These are phyloP conservation scores for Drymodes brunneopygia DNA, from an alignment of 2,113 vertebrate genomes.

Conservation along the genomic window DNA sequence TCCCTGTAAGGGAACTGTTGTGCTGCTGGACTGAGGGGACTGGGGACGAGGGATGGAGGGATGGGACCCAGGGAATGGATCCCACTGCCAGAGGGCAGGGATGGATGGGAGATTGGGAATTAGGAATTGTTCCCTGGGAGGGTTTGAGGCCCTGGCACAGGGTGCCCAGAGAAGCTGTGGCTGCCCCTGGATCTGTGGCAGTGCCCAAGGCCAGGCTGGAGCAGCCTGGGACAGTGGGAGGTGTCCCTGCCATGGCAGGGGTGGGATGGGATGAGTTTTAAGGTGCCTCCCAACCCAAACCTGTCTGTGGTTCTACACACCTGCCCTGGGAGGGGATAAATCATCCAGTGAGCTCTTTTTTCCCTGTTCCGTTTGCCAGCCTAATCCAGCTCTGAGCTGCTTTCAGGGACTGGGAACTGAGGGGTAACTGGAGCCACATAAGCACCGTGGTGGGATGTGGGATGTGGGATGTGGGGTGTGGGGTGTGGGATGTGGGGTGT, in stretches of 20 bases:
- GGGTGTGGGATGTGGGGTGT: no score
- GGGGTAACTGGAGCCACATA: fast-evolving
- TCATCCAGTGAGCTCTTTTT: fast-evolving
- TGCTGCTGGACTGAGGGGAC: background rate
- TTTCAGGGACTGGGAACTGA: background rate
- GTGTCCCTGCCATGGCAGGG: background rate
- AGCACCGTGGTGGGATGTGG: fast-evolving
- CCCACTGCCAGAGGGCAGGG: background rate
- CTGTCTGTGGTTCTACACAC: no score
- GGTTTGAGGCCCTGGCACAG: background rate
- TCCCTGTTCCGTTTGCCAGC: background rate
- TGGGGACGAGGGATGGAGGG: background rate
- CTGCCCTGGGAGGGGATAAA: fast-evolving
- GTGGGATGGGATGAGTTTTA: fast-evolving
- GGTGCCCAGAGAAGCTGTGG: background rate
- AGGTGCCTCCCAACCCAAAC: background rate
- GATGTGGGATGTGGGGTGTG: no score
- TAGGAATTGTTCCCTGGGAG: fast-evolving
- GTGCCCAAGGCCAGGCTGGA: background rate
- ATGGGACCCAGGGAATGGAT: background rate
- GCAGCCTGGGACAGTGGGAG: background rate
- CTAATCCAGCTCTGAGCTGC: fast-evolving
- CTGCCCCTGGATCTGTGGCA: background rate
- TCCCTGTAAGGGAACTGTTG: background rate
- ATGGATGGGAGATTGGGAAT: fast-evolving